A percentile compares a stretch with the other conserved stretches of the same genome.
These are phyloP conservation scores for Jaculus jaculus DNA, from an alignment of 2,113 vertebrate species.

Conservation along the genomic window DNA sequence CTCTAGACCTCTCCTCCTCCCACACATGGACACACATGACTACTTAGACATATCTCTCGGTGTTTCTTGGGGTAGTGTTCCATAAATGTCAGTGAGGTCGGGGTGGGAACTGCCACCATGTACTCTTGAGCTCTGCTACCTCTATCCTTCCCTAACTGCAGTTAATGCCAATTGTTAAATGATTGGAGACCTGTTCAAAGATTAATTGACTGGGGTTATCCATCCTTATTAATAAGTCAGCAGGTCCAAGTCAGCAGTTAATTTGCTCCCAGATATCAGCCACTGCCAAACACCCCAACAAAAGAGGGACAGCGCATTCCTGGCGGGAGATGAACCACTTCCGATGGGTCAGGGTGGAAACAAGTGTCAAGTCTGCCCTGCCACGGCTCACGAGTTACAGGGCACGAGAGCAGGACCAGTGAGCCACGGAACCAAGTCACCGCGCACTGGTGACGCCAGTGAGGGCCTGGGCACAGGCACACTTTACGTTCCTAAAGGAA, in stretches of 20 bases:
- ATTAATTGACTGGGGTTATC: slow-evolving; percentile 12
- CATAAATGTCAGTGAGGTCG: background rate
- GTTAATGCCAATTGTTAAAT: background rate
- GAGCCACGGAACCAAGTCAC: background rate
- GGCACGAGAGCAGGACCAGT: background rate
- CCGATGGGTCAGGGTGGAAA: background rate
- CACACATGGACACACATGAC: rapidly evolving
- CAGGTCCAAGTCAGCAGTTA: background rate
- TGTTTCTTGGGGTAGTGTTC: background rate
- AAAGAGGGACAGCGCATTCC: background rate
- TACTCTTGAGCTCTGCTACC: background rate
- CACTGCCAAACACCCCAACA: background rate
- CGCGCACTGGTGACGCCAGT: background rate
- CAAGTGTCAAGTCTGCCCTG: background rate
- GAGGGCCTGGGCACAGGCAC: background rate
- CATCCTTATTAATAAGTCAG: slow-evolving; percentile 39
- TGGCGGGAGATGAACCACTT: background rate
- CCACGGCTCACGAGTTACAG: background rate
- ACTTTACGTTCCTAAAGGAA: background rate
- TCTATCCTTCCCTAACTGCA: background rate
- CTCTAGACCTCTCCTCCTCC: too few species aligned
- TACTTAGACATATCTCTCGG: background rate
- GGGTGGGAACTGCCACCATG: background rate
- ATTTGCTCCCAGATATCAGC: background rate
- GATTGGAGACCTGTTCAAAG: background rate